Percentiles rank a stretch among this genome's conserved stretches.
Evolutionary conservation across 2,888 invertebrate genomes (phyloP).

Genomic region (Nomada ferruginata): DNA sequence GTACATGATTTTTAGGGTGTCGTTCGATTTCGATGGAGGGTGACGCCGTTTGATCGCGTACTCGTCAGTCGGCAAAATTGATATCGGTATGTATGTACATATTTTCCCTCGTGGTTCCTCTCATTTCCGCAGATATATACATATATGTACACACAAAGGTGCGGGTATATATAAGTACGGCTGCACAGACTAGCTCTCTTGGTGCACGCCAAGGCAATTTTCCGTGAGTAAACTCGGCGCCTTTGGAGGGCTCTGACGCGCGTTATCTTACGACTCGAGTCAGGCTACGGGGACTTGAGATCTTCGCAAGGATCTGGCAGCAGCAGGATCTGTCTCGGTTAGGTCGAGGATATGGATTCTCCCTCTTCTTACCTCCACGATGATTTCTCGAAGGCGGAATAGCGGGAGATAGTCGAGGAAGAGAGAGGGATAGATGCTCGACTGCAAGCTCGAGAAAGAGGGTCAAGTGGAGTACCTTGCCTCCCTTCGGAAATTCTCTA

Average conservation of each 20-base stretch:
- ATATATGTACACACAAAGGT: not conserved
- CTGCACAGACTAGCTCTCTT: conserved; percentile 9
- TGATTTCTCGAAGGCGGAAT: conserved; percentile 45
- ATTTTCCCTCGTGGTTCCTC: not conserved
- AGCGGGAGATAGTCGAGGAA: conserved; percentile 10
- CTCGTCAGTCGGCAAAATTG: conserved; percentile 1
- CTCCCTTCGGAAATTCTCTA: conserved; percentile 45
- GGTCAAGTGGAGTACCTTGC: conserved; percentile 53
- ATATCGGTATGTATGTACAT: not conserved
- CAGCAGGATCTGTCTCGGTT: conserved; percentile 61
- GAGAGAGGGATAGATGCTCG: conserved; percentile 15
- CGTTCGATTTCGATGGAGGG: not conserved
- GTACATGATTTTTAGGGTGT: not conserved
- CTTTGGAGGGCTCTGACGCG: conserved; percentile 60
- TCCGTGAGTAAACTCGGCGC: conserved; percentile 68
- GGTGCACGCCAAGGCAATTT: conserved; percentile 64
- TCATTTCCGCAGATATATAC: not conserved
- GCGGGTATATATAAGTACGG: not conserved
- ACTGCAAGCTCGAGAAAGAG: conserved; percentile 26
- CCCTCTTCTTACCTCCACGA: conserved; percentile 25
- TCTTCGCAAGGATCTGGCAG: conserved; percentile 55
- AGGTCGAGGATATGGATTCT: conserved; percentile 57
- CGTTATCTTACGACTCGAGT: conserved; percentile 64
- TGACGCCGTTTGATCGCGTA: not conserved
- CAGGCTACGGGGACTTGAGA: conserved; percentile 30